Base-by-base conservation (phyloP, 2,113 vertebrate species). In the Nipponia nippon region DNA sequence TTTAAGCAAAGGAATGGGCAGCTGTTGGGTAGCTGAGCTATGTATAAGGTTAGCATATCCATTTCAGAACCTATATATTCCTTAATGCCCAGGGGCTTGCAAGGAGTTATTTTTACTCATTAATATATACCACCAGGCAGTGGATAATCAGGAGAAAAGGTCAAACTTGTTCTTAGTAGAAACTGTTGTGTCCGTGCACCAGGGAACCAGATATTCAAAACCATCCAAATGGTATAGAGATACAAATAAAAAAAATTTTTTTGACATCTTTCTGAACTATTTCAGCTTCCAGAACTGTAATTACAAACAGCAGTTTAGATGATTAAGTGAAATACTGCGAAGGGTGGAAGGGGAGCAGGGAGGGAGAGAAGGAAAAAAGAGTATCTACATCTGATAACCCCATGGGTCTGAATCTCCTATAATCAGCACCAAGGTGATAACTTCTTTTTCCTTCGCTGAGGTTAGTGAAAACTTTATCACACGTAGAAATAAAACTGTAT, bases 1-100 rank as follows among this genome's bases (percentile, higher is more conserved):
- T 95, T 95, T 88, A 75, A 94, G 93, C 34, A 62, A 96, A 96
- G 62, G 49, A 89, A 87, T 71, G 38, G 42, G 62, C 80, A 97
- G 82, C 84, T 85, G 90, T 93, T 87, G 87, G 18, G 36, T 83
- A 94, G 53, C 86, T 87, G 94, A 91, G 49, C 70, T 87, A 40
- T 82, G 22, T 83, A 2, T 34, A 77, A 26, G 47, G 49, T 71
- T 61, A 47, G 19, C 44, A 55, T 38, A 73, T 72, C n/a, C 16
- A 5, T 90, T 95, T 93, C 77, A 77, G 72, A 96, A 52, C 55
- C 55, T 61, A 77, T 44, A 22, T 44, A 50, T 63, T 46, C 16
- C 67, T 83, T 72, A 75, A 82, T 53, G 58, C 44, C 77, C 8
- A 23, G 44, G 52, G 62, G n/a, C 47, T 76, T 78, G n/a, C 38